Evolutionary conservation across 2,113 vertebrate species (phyloP), one percentile per base, ranked within the genome.

Genomic region (Corapipo altera): DNA sequence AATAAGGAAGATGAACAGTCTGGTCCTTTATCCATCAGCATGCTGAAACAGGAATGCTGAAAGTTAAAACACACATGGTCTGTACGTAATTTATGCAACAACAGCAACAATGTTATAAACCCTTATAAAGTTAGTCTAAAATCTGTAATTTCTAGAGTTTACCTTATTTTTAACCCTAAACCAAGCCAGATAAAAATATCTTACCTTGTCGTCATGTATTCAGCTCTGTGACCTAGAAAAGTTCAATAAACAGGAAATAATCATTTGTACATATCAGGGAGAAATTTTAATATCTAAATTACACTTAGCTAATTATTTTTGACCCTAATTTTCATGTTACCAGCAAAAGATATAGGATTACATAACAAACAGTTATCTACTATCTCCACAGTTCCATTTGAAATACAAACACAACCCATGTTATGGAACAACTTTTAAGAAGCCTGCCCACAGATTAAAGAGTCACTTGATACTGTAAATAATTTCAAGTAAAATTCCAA

Each of bases 161-260:
- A 88, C 71, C 77, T 71, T 52, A 49, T 46, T 54, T 67, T 24
- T 20, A 95, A 72, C 9, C 94, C 59, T 65, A 59, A 91, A 81
- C 55, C 8, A 80, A 49, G 41, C 57, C 12, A 93, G 71, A 55
- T 66, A 46, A 91, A 90, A 95, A 28, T 37, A 59, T 91, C 93
- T 98, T 99, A 99, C 99, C 99, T 99, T 96, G 99, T 99, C 91
- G 99, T 99, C 99, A 99, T 99, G 97, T 99, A 99, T 95, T 99
- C 99, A 91, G 98, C 98, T 98, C 98, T 98, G 96, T 99, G 98
- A 98, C 99, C 99, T 99, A 97, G n/a, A 96, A 93, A 96, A 94
- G 94, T 73, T 92, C 35, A 96, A 81, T 12, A 49, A 91, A 91
- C 12, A 96, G 27, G 14, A 92, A 94, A 89, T 21, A 84, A 89